A percentile compares a stretch with the other conserved stretches of the same genome.
Conservation (phyloP, 2,888 invertebrate genomes). For the Ichneumoninae sp. region DNA sequence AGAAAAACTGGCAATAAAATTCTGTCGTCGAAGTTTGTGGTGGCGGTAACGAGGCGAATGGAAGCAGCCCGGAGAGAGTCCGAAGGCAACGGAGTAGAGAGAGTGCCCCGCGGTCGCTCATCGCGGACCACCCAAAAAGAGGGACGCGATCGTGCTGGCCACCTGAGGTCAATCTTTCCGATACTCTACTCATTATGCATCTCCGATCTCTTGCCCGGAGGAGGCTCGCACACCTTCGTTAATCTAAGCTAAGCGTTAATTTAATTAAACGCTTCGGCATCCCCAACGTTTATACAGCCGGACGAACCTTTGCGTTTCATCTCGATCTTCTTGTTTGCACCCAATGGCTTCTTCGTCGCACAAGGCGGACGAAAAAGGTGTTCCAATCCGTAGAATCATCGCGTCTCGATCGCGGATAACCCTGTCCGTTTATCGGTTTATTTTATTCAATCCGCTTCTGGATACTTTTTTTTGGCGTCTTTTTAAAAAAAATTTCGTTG, state of each 20-base stretch:
- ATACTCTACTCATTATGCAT: conserved; percentile 83
- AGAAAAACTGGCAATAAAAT: conserved; percentile 83
- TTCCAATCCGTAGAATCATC: conserved; percentile 70
- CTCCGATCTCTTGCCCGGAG: conserved; percentile 77
- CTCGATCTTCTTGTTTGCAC: conserved; percentile 58
- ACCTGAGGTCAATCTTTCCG: conserved; percentile 64
- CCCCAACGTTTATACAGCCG: conserved; percentile 65
- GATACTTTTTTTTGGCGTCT: not conserved
- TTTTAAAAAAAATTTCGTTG: too few relatives aligned
- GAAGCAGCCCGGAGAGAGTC: conserved; percentile 27
- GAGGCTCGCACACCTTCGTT: conserved; percentile 82
- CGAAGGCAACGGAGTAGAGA: conserved; percentile 27
- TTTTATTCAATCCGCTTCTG: conserved; percentile 20
- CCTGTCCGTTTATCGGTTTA: conserved; percentile 35
- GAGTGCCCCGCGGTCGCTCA: conserved; percentile 56
- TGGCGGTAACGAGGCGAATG: conserved; percentile 80
- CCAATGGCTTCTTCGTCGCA: conserved; percentile 46
- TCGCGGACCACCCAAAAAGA: conserved; percentile 83
- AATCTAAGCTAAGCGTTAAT: conserved; percentile 84
- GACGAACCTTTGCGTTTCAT: conserved; percentile 67
- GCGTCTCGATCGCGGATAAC: conserved; percentile 62
- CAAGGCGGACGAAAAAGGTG: conserved; percentile 69
- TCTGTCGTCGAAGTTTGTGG: conserved; percentile 77
- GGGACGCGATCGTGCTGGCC: conserved; percentile 73
- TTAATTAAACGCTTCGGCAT: conserved; percentile 82